Percentiles rank a stretch among this genome's conserved stretches.
Evolutionary conservation across 92 coral and sea anemone genomes (phyloP).

Genomic region (Umimayanthus kanabou): DNA sequence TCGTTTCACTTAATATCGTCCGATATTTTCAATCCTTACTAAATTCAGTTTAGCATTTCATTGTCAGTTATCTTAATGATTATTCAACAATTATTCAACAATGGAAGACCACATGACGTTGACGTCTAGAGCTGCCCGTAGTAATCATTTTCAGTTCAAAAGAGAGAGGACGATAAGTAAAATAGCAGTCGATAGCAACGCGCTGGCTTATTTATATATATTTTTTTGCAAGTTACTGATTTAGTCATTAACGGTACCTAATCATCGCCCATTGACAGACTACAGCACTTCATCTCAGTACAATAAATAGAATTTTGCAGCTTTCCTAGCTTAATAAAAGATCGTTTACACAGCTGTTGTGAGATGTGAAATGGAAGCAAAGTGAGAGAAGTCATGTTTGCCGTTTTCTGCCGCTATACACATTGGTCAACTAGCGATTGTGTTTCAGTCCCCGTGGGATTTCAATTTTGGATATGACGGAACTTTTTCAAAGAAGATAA

Average conservation of each 20-base stretch:
- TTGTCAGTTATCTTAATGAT: too few relatives aligned
- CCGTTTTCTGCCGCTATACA: not conserved
- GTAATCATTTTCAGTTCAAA: too few relatives aligned
- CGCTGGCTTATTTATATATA: not conserved
- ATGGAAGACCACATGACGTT: too few relatives aligned
- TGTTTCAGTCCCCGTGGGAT: not conserved
- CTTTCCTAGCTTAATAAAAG: not conserved
- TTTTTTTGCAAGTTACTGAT: not conserved
- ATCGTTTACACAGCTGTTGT: slow-evolving; percentile 3
- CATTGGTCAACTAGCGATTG: not conserved
- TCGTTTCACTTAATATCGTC: too few relatives aligned
- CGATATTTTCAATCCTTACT: too few relatives aligned
- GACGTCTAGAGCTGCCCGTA: too few relatives aligned
- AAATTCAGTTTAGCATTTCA: too few relatives aligned
- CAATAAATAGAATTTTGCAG: slow-evolving; percentile 3
- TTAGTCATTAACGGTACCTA: not conserved
- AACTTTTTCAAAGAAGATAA: not conserved
- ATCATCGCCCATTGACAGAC: not conserved
- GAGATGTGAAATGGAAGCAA: not conserved
- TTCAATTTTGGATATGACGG: not conserved
- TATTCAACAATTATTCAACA: too few relatives aligned
- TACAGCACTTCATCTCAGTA: not conserved
- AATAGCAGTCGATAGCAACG: not conserved
- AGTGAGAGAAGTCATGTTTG: not conserved
- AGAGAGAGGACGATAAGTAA: not conserved